Conservation (phyloP, 2,113 vertebrate species). For the Lipotes vexillifer region DNA sequence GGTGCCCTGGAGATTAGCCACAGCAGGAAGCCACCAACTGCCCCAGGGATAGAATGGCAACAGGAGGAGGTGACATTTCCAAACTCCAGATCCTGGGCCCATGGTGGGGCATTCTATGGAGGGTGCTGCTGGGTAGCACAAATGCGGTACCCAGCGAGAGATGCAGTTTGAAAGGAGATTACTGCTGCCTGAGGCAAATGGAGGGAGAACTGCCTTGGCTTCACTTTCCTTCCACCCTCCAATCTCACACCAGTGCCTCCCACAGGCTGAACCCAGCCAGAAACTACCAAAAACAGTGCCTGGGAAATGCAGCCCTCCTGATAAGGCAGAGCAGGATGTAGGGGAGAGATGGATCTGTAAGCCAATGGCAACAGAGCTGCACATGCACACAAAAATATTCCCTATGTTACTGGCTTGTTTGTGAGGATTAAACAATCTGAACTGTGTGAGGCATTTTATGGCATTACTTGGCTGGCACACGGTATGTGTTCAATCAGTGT, state of each 20-base stretch:
- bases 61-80: neutral
- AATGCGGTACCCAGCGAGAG: neutral
- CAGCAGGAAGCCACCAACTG: rapidly evolving
- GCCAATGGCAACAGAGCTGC: neutral
- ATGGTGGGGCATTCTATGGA: neutral
- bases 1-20: neutral
- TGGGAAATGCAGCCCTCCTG: neutral
- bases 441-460: neutral
- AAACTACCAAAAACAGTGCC: neutral
- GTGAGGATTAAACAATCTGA: neutral
- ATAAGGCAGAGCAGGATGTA: neutral
- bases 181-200: neutral
- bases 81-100: neutral
- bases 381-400: neutral
- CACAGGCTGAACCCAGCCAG: neutral
- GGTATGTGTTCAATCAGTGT: neutral
- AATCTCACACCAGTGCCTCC: neutral
- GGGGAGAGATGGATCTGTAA: neutral
- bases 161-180: neutral
- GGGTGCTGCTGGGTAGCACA: neutral
- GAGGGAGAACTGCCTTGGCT: neutral
- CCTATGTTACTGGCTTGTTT: neutral
- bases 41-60: neutral
- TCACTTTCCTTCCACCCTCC: neutral
- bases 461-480: neutral